Evolutionary conservation across 2,113 vertebrate species (phyloP).

Genomic region (Campylorhamphus procurvoides): DNA sequence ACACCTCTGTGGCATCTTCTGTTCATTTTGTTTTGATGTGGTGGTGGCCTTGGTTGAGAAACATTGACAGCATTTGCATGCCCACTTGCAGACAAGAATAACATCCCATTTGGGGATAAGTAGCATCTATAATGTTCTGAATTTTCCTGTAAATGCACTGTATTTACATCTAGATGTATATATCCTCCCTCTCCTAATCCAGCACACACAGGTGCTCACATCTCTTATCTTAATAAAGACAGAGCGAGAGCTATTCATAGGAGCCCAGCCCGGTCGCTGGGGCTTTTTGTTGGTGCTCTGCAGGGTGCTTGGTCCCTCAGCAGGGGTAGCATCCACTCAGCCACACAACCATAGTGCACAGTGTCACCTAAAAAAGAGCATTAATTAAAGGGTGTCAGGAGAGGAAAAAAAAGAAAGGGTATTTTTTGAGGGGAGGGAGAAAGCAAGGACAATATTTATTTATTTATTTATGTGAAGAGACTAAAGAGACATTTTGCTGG

Average conservation of each 20-base stretch:
- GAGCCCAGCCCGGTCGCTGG: conserved; percentile 55
- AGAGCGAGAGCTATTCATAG: conserved; percentile 60
- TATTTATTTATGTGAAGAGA: neutral
- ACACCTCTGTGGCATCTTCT: neutral
- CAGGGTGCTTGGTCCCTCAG: conserved; percentile 37
- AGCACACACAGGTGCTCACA: neutral
- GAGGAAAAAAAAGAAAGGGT: neutral
- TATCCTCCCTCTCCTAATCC: neutral
- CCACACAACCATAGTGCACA: conserved; percentile 27
- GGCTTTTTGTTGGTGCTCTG: conserved; percentile 64
- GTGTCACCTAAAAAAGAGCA: conserved; percentile 22
- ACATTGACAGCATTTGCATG: fast-evolving
- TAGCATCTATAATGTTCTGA: neutral
- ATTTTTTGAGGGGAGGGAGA: neutral
- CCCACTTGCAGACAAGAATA: neutral
- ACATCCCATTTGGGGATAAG: neutral
- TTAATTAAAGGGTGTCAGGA: conserved; percentile 77
- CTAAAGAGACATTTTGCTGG: neutral
- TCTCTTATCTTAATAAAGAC: conserved; percentile 45
- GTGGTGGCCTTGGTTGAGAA: neutral
- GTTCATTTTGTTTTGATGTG: neutral
- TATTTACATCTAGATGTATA: neutral
- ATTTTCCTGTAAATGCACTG: neutral
- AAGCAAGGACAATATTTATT: neutral
- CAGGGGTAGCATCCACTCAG: conserved; percentile 60